A percentile compares a stretch with the other conserved stretches of the same genome.
Evolutionary conservation across 1,140 invertebrate species (phyloP).

Genomic region (Bombus ignitus): DNA sequence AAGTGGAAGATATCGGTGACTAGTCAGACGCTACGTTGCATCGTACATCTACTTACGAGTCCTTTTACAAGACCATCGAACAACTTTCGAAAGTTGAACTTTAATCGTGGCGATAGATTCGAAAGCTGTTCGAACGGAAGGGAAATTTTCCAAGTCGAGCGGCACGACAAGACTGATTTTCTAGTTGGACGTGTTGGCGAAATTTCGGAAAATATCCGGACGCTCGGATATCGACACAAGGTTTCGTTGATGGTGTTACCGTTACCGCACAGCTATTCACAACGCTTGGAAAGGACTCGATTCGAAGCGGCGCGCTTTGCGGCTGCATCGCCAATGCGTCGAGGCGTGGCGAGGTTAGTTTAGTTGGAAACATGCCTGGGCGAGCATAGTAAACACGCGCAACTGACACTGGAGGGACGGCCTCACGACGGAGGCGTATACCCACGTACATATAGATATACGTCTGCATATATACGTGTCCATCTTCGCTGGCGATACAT

Average conservation of each 20-base stretch:
- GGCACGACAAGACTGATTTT: background rate
- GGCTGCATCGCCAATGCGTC: slow-evolving; percentile 75
- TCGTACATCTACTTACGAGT: no score
- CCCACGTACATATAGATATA: slow-evolving; percentile 48
- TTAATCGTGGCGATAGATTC: slow-evolving; percentile 5
- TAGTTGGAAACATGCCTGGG: slow-evolving; percentile 80
- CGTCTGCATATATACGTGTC: slow-evolving; percentile 11
- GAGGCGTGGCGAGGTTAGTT: slow-evolving; percentile 79
- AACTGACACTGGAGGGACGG: slow-evolving; percentile 79
- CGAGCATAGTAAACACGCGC: slow-evolving; percentile 80
- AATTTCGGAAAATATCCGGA: slow-evolving; percentile 19
- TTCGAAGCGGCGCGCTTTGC: slow-evolving; percentile 65
- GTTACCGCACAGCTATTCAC: slow-evolving; percentile 47
- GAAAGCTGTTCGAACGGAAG: background rate
- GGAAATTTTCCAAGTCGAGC: background rate
- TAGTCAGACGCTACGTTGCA: background rate
- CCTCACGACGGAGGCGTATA: slow-evolving; percentile 70
- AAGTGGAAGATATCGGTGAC: background rate
- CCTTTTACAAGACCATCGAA: no score
- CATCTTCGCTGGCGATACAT: slow-evolving; percentile 37
- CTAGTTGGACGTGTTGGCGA: background rate
- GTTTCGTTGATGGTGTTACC: slow-evolving; percentile 3
- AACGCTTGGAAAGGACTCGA: slow-evolving; percentile 58
- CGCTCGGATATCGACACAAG: background rate
- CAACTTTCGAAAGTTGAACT: slow-evolving; percentile 25